Evolutionary conservation across 2,888 invertebrate species (phyloP), one percentile per base, ranked within the genome.

Genomic region (Anarsia innoxiella): DNA sequence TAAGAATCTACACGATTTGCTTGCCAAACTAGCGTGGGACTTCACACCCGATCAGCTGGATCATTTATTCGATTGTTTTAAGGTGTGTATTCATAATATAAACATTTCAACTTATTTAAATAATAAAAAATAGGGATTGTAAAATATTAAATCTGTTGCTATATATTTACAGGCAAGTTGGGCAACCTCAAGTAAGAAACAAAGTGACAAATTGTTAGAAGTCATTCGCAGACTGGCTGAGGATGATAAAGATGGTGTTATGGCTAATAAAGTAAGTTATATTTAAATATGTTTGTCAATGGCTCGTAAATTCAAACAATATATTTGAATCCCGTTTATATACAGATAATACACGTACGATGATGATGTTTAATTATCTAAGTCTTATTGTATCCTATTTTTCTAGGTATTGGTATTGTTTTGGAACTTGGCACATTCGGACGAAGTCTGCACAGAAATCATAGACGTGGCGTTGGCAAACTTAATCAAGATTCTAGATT

Each of bases 201-300:
- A 99, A 82, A 89, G 97, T 53, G 98, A 99, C 78, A 94, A 97
- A 64, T 86, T 99, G 48, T 79, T 99, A 55, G 98, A 99, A 83
- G 87, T 99, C 48, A 98, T 99, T 53, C 88, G 98, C 46, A 88
- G 97, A 50, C 85, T 99, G 43, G 98, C 98, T 2, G 98, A 99
- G 78, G 98, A 99, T 73, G 98, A 99, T 73, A 98, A 99, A 73
- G 97, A 98, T 73, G 98, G 98, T 34, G 96, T 97, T 6, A 98
- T 98, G 98, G 97, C 98, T 30, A 95, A 96, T 71, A 98, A 98
- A 88, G 96, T 91, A 65, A 41, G 39, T 6, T 31, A 5, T 19
- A 19, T 5, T 19, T 19, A 3, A 19, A 8, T 19, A 5, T 3
- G 19, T 19, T 19, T 19, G n/a, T 19, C 8, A 19, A 19, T 19